Base-by-base conservation (phyloP, 2,797 vertebrate species). In the Margarornis squamiger region DNA sequence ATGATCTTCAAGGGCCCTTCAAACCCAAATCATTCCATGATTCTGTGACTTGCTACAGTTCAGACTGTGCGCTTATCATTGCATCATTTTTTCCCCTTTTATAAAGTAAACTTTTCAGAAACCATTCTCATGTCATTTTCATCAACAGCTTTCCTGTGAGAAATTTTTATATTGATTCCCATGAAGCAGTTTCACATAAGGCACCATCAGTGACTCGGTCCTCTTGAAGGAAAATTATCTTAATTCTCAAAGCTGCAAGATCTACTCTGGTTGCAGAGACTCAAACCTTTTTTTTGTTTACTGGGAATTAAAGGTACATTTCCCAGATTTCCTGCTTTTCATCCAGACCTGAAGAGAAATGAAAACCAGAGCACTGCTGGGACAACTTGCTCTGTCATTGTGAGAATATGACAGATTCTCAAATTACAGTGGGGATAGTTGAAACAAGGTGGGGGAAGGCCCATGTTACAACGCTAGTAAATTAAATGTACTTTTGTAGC, bases 401-500 rank as follows among this genome's bases (percentile, higher is more conserved):
- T 58, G 46, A 88, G 84, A 83, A 68, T 27, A 24, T 55, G 79
- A 91, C 85, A 67, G 68, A 78, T 72, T 73, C 24, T 90, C 65
- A 90, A 27, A 83, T 91, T 88, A 72, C 79, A 77, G 24, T 51
- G 72, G 68, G 68, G 58, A 74, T 34, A 81, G 61, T 3, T 83
- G 82, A 78, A 88, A 85, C 46, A 22, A 39, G 41, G 46, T 61
- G 79, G 54, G 70, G 54, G 68, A 72, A 93, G 85, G 65, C 58
- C 82, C 63, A 36, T 72, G 78, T 83, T 86, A 74, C 71, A 90
- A 45, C 85, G 52, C 71, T 36, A 58, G 72, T 76, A 88, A 92
- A 94, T 95, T 91, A 91, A 91, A 91, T 80, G 65, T 61, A 55
- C 78, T 92, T 95, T 57, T 71, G 71, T 80, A 88, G n/a, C 30